Conservation (phyloP, 2,797 vertebrate genomes). For the Lepus townsendii region DNA sequence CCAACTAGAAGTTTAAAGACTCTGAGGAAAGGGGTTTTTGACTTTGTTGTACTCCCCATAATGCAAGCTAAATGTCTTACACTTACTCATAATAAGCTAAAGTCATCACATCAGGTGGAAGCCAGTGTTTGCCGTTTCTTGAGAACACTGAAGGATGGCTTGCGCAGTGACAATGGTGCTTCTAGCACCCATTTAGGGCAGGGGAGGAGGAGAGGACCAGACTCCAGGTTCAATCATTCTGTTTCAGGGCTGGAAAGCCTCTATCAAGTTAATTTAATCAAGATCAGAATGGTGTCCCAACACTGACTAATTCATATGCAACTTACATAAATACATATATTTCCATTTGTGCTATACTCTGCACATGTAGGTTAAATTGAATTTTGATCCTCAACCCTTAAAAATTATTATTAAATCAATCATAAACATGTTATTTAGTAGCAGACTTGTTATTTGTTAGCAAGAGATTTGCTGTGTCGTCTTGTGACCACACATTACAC, state of each 20-base stretch:
- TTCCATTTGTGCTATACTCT: slow-evolving; percentile 84
- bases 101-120: background rate
- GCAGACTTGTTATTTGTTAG: slow-evolving; percentile 1
- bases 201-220: background rate
- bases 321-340: slow-evolving; percentile 83
- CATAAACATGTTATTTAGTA: slow-evolving; percentile 52
- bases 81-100: background rate
- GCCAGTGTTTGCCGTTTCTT: background rate
- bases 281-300: slow-evolving; percentile 86
- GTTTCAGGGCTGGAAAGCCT: slow-evolving; percentile 71
- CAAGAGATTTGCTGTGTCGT: slow-evolving; percentile 10
- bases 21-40: background rate
- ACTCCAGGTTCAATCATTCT: slow-evolving; percentile 65
- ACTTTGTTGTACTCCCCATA: background rate
- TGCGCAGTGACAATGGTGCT: background rate
- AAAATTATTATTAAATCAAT: slow-evolving; percentile 71
- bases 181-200: background rate
- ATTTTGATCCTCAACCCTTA: slow-evolving; percentile 74
- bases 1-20: background rate
- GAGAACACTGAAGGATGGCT: slow-evolving; percentile 36
- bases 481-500: background rate
- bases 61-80: background rate
- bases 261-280: slow-evolving; percentile 82
- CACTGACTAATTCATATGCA: slow-evolving; percentile 87
- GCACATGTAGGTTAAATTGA: slow-evolving; percentile 80